Conservation (phyloP, 2,888 invertebrate genomes). For the Capitulum mitella region DNA sequence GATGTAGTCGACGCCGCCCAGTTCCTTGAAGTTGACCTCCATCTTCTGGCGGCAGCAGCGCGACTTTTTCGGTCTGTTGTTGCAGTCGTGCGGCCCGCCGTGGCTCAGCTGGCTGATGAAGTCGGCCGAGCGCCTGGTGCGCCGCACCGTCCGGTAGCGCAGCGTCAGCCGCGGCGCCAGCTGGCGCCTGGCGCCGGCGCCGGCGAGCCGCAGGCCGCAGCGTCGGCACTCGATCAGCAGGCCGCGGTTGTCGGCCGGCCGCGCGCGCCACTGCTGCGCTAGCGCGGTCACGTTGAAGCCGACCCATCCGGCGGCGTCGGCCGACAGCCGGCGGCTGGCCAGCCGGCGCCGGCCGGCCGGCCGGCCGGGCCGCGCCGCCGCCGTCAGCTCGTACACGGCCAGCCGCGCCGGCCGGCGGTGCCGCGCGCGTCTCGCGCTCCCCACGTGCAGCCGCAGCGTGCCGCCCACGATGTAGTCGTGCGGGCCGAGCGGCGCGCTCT, state of each 20-base stretch:
- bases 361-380: not conserved
- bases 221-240: not conserved
- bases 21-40: constrained; percentile 58
- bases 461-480: not conserved
- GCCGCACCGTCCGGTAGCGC: not conserved
- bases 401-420: not conserved
- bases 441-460: not conserved
- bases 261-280: not conserved
- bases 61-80: constrained; percentile 9
- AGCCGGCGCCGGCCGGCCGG: not conserved
- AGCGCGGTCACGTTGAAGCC: not conserved
- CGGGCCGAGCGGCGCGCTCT: not conserved
- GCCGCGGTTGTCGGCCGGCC: constrained; percentile 1
- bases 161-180: not conserved
- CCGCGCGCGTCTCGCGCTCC: not conserved
- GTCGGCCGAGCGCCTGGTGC: not conserved
- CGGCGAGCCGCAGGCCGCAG: not conserved
- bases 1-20: constrained; percentile 58
- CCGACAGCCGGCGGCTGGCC: not conserved
- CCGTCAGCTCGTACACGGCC: not conserved
- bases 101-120: not conserved
- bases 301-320: not conserved
- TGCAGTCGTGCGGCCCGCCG: not conserved
- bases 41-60: constrained; percentile 59
- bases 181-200: not conserved